These are phyloP conservation scores for Drosophila peninsularis DNA, from an alignment of 2,888 invertebrate species.

Conservation along the genomic window DNA sequence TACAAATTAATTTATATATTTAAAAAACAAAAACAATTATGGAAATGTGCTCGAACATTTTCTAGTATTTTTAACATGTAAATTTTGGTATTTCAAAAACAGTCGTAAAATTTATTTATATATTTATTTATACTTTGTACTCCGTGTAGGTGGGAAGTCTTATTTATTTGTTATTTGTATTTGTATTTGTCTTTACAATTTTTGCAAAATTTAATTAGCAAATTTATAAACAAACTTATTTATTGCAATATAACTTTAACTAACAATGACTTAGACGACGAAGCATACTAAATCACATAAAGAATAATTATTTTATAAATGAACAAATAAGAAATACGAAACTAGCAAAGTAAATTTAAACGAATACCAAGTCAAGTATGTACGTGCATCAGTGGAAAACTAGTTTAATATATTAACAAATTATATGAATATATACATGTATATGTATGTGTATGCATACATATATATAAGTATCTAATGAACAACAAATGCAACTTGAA, in stretches of 20 bases:
- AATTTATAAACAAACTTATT: constrained; percentile 45
- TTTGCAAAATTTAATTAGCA: constrained; percentile 38
- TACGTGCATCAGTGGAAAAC: constrained; percentile 63
- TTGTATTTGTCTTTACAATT: constrained; percentile 5
- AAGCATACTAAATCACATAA: constrained; percentile 67
- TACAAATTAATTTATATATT: constrained; percentile 41
- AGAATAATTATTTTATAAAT: constrained; percentile 68
- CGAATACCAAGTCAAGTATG: constrained; percentile 72
- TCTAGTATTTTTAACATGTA: constrained; percentile 50
- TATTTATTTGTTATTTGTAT: constrained; percentile 17
- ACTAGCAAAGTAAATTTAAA: constrained; percentile 71
- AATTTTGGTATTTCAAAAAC: constrained; percentile 40
- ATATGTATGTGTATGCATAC: constrained; percentile 20
- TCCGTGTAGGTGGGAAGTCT: background rate
- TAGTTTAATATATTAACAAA: constrained; percentile 74
- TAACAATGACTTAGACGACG: constrained; percentile 75
- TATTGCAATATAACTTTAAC: constrained; percentile 63
- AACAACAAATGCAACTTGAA: constrained; percentile 47
- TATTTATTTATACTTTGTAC: constrained; percentile 19
- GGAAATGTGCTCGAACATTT: constrained; percentile 56
- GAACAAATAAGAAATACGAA: constrained; percentile 56
- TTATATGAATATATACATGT: constrained; percentile 53
- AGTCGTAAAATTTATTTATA: constrained; percentile 20
- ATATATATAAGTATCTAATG: constrained; percentile 48
- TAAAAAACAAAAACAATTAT: background rate